Evolutionary conservation across 2,888 invertebrate genomes (phyloP).

Genomic region (Hofmannophila pseudospretella): DNA sequence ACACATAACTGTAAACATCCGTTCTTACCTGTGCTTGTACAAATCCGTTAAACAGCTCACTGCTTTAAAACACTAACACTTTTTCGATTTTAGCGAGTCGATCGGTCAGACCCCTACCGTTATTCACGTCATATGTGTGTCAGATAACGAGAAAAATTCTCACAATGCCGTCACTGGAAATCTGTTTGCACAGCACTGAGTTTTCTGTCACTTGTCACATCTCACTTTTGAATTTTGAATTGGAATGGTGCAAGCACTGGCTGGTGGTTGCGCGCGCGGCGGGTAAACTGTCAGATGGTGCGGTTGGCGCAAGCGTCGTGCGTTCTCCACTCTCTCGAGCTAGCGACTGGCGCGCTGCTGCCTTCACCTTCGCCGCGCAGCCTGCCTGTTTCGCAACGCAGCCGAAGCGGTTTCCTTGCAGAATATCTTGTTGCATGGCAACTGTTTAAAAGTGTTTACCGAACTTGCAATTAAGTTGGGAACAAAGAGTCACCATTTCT

Average conservation of each 20-base stretch:
- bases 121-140: slow-evolving; percentile 74
- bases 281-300: slow-evolving; percentile 13
- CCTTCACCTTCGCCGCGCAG: slow-evolving; percentile 56
- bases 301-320: slow-evolving; percentile 47
- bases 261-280: slow-evolving; percentile 39
- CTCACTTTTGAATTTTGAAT: slow-evolving; percentile 24
- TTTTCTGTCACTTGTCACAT: slow-evolving; percentile 23
- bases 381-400: slow-evolving; percentile 56
- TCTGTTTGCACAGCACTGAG: slow-evolving; percentile 48
- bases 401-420: slow-evolving; percentile 64
- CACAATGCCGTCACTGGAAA: slow-evolving; percentile 38
- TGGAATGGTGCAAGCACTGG: slow-evolving; percentile 30
- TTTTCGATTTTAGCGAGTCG: slow-evolving; percentile 67
- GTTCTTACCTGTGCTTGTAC: slow-evolving; percentile 70
- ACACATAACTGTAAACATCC: slow-evolving; percentile 72
- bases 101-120: slow-evolving; percentile 68
- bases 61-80: slow-evolving; percentile 68
- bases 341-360: slow-evolving; percentile 60
- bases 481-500: slow-evolving; percentile 8
- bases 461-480: slow-evolving; percentile 8
- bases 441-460: slow-evolving; percentile 36
- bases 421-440: slow-evolving; percentile 72
- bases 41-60: slow-evolving; percentile 74
- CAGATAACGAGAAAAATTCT: slow-evolving; percentile 61
- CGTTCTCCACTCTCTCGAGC: slow-evolving; percentile 58